These are phyloP conservation scores for Uria lomvia DNA, from an alignment of 2,113 vertebrate genomes.

Conservation along the genomic window DNA sequence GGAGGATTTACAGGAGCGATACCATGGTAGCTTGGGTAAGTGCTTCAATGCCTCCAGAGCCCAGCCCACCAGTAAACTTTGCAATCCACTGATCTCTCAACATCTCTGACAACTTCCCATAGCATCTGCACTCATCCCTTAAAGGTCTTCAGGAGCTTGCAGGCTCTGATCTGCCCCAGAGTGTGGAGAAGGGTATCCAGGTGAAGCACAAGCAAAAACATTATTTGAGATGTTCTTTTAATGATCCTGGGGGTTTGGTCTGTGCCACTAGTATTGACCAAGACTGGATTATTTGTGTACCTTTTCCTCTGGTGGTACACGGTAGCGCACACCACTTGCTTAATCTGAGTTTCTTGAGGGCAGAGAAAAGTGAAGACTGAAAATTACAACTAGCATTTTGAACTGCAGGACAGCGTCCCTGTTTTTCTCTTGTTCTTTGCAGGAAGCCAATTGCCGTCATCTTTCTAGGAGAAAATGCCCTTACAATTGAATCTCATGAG, in stretches of 20 bases:
- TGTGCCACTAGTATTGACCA: neutral
- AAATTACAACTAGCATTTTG: neutral
- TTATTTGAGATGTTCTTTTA: neutral
- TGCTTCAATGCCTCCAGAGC: neutral
- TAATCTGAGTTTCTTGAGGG: neutral
- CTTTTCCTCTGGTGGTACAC: neutral
- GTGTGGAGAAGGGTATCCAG: neutral
- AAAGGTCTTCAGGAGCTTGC: neutral
- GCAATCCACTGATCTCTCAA: neutral
- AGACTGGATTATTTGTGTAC: neutral
- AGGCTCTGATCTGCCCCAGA: neutral
- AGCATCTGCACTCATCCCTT: neutral
- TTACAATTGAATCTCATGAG: constrained; percentile 1
- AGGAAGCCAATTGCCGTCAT: constrained; percentile 33
- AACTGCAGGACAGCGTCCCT: neutral
- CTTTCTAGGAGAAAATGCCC: neutral
- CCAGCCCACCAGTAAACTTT: neutral
- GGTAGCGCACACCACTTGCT: neutral
- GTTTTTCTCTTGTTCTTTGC: constrained; percentile 1
- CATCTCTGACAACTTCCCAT: neutral
- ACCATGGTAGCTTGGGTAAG: neutral
- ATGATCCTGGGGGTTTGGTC: neutral
- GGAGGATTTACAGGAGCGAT: neutral
- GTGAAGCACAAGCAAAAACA: neutral
- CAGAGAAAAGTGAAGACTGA: neutral